Percentiles rank a stretch among this genome's conserved stretches.
These are phyloP conservation scores for Poecilia latipinna DNA, from an alignment of 2,113 vertebrate species.

Conservation along the genomic window DNA sequence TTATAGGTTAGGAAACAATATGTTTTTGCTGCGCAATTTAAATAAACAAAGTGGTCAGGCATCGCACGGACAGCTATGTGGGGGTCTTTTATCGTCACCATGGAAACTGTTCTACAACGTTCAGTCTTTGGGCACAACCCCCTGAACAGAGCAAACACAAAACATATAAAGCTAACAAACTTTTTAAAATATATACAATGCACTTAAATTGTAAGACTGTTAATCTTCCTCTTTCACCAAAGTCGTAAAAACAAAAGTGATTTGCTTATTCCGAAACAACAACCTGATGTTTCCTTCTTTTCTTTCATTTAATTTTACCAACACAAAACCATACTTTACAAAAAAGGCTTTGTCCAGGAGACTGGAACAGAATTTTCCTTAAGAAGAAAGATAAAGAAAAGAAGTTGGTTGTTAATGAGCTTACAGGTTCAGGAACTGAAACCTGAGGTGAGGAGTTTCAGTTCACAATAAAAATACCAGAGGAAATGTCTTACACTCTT, in stretches of 20 bases:
- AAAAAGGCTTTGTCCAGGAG: neutral
- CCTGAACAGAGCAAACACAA: neutral
- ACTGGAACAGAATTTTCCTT: neutral
- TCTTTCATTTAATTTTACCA: neutral
- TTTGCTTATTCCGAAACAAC: no score
- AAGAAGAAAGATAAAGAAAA: constrained; percentile 17
- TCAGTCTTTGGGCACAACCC: no score
- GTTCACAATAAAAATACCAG: neutral
- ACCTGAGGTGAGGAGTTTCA: constrained; percentile 78
- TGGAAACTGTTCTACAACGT: constrained; percentile 62
- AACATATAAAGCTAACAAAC: neutral
- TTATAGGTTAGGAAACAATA: no score
- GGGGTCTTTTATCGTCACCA: constrained; percentile 44
- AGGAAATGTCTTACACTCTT: neutral
- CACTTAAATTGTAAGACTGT: neutral
- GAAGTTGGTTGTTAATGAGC: neutral
- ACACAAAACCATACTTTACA: neutral
- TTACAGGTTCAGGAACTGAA: constrained; percentile 76
- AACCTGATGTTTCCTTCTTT: neutral
- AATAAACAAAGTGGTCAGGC: no score
- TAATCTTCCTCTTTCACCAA: constrained; percentile 52
- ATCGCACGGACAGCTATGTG: no score
- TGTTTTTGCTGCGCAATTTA: no score
- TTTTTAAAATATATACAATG: neutral
- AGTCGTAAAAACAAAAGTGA: neutral